phyloP scores from a whole-genome alignment of 2,888 invertebrate species.

The Falcaria lacertinaria region DNA sequence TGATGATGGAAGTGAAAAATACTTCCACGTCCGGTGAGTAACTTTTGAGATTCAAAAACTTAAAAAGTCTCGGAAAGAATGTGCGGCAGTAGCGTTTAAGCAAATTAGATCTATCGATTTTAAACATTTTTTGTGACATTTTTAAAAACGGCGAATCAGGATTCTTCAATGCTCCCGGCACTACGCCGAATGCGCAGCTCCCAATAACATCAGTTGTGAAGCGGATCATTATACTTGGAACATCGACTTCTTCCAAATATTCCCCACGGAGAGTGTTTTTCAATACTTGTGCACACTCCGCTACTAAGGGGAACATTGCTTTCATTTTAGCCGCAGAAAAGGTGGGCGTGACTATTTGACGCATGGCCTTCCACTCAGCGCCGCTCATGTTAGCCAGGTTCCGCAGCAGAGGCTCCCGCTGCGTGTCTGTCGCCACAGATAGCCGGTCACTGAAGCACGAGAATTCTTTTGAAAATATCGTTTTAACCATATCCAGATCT shows the following conservation, averaged over 20 bases:
- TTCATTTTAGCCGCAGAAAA: constrained; percentile 75
- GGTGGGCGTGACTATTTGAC: constrained; percentile 68
- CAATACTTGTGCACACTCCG: constrained; percentile 58
- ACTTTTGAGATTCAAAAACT: constrained; percentile 61
- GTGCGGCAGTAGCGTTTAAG: constrained; percentile 66
- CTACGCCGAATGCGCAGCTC: constrained; percentile 69
- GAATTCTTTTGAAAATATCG: constrained; percentile 57
- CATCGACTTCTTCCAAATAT: constrained; percentile 47
- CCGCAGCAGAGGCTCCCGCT: constrained; percentile 64
- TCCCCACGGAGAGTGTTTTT: constrained; percentile 42
- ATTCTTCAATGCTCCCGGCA: constrained; percentile 61
- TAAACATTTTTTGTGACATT: constrained; percentile 72
- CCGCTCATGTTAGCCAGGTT: constrained; percentile 72
- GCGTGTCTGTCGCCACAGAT: constrained; percentile 62
- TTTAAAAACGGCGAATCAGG: constrained; percentile 62
- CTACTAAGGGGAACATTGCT: constrained; percentile 69
- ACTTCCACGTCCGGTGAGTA: constrained; percentile 63
- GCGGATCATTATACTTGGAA: constrained; percentile 58
- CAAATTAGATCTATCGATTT: constrained; percentile 50
- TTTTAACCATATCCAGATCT: constrained; percentile 61
- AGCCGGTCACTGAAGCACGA: constrained; percentile 61
- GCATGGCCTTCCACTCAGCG: constrained; percentile 69
- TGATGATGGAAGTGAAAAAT: constrained; percentile 63
- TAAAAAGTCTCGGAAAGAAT: constrained; percentile 64
- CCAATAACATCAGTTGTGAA: constrained; percentile 72